These are phyloP conservation scores for Horisme vitalbata DNA, from an alignment of 2,888 invertebrate genomes.

Conservation along the genomic window DNA sequence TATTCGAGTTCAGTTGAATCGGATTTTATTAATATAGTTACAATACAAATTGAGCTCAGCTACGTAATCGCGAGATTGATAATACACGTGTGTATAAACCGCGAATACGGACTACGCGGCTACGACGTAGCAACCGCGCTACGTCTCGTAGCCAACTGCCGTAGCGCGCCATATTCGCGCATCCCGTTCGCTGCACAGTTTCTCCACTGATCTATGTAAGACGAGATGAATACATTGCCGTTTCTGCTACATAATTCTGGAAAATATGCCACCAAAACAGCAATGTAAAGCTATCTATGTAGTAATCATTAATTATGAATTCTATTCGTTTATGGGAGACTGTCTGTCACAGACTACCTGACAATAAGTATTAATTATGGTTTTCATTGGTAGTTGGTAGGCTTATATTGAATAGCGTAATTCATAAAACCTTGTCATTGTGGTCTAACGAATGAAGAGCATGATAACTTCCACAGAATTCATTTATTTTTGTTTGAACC, in stretches of 20 bases:
- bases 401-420: conserved; percentile 22
- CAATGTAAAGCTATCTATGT: conserved; percentile 4
- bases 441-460: background rate
- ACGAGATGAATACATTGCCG: conserved; percentile 23
- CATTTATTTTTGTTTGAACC: too few species aligned
- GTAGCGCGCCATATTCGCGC: conserved; percentile 61
- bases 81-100: conserved; percentile 49
- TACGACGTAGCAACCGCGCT: conserved; percentile 61
- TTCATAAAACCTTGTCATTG: conserved; percentile 1
- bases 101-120: conserved; percentile 35
- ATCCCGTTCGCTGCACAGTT: conserved; percentile 41
- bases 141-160: conserved; percentile 73
- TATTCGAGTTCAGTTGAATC: too few species aligned
- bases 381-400: conserved; percentile 35
- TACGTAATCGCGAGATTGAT: conserved; percentile 30
- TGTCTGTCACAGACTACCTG: conserved; percentile 43
- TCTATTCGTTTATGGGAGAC: background rate
- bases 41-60: conserved; percentile 1
- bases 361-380: conserved; percentile 45
- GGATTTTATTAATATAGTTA: background rate
- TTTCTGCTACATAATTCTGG: background rate
- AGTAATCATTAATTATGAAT: background rate
- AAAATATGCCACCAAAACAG: background rate
- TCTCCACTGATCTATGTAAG: background rate
- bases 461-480: too few species aligned